Base-by-base conservation (phyloP, 2,888 invertebrate genomes). In the Protophormia terraenovae region DNA sequence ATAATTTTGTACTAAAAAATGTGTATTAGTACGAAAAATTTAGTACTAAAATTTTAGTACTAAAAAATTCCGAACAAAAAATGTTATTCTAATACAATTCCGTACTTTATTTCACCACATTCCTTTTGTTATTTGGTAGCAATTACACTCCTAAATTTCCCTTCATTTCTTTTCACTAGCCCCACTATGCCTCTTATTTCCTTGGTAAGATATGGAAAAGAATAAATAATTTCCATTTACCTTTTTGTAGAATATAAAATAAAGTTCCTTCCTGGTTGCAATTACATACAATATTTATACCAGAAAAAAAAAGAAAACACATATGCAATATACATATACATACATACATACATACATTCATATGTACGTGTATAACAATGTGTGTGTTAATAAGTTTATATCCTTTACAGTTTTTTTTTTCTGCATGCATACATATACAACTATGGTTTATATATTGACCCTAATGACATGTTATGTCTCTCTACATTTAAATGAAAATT, bases 401-500 rank as follows among this genome's bases (percentile, higher is more conserved):
- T 81, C 27, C 62, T 71, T 47, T 78, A 12, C 8, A 22, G 8
- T 10, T 41, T 41, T 4, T 41, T 45, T 45, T 58, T 67, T 32
- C 58, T 55, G 7, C 24, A 32, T 76, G 14, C 5, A 67, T 3
- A 55, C 16, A 45, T 5, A 22, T 19, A 16, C 16, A 66, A 45
- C 6, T 45, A 24, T 47, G 24, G 77, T 80, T 50, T 67, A 50
- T 69, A 84, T 81, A 85, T 79, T 85, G 82, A 79, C 78, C 78
- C 78, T 85, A 85, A 82, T 82, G 85, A 86, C 83, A 83, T 77
- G 80, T 77, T 77, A 80, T 83, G 72, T 83, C 72, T 67, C 62
- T 77, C n/a, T 67, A 80, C 76, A 83, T 83, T 86, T 80, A 83
- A 84, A 86, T 84, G 79, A 83, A 86, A 83, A 84, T 84, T 84